These are phyloP conservation scores for Astreopora myriophthalma DNA, from an alignment of 64 coral and sea anemone species.

Conservation along the genomic window DNA sequence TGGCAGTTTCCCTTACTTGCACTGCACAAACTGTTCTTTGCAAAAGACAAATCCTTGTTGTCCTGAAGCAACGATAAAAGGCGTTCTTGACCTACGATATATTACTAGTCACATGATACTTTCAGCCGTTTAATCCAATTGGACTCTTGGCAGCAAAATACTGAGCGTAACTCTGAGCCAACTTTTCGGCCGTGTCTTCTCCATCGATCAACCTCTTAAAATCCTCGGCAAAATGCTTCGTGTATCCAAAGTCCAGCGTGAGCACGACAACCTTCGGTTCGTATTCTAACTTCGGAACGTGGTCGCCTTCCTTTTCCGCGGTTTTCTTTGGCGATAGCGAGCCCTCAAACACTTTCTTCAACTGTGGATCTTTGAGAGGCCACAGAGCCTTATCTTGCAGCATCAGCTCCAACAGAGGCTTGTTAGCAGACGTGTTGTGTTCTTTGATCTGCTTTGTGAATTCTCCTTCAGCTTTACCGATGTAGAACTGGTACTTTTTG, in stretches of 20 bases:
- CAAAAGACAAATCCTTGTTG: neutral
- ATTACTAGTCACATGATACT: neutral
- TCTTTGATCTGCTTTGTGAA: slow-evolving; percentile 60
- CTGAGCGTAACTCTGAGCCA: slow-evolving; percentile 73
- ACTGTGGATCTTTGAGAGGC: slow-evolving; percentile 11
- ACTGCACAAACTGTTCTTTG: neutral
- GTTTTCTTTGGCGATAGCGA: neutral
- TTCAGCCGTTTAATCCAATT: slow-evolving; percentile 70
- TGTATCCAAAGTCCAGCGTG: slow-evolving; percentile 83
- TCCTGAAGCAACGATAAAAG: neutral
- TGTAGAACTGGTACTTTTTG: slow-evolving; percentile 68
- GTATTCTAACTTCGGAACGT: slow-evolving; percentile 27
- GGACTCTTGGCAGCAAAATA: slow-evolving; percentile 87
- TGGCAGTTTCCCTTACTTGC: neutral
- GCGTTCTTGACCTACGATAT: neutral
- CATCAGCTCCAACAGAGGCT: slow-evolving; percentile 70
- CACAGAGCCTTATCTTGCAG: slow-evolving; percentile 65
- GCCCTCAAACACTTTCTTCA: slow-evolving; percentile 3
- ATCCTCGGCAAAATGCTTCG: slow-evolving; percentile 28
- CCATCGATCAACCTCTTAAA: slow-evolving; percentile 42
- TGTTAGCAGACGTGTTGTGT: slow-evolving; percentile 54
- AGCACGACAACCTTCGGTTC: slow-evolving; percentile 73
- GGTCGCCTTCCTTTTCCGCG: neutral
- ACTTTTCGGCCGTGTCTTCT: slow-evolving; percentile 58
- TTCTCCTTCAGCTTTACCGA: slow-evolving; percentile 62